Conservation (phyloP, 2,113 vertebrate species). For the Macrotis lagotis region DNA sequence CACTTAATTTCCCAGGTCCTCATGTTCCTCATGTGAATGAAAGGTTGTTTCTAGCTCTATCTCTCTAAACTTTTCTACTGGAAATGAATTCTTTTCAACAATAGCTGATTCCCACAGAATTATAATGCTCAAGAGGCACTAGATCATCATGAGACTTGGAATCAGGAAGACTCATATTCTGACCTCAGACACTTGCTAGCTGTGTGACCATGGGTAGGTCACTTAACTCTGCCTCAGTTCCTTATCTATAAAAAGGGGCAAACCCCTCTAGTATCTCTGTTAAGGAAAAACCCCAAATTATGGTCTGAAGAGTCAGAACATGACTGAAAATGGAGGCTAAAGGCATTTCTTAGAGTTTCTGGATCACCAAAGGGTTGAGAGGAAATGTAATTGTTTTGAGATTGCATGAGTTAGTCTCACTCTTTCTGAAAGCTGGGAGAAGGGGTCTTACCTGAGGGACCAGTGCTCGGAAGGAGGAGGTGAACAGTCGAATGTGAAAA, state of each 20-base stretch:
- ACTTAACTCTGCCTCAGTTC: neutral
- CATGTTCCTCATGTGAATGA: neutral
- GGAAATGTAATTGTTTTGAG: neutral
- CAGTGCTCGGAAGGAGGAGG: constrained; percentile 79
- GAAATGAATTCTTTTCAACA: neutral
- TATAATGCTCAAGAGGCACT: neutral
- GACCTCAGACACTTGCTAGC: neutral
- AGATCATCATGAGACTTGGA: neutral
- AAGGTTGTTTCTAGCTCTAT: neutral
- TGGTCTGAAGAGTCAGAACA: neutral
- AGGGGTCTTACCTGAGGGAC: constrained; percentile 77
- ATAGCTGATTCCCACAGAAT: neutral
- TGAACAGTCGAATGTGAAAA: constrained; percentile 75
- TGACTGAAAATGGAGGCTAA: neutral
- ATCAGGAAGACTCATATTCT: neutral
- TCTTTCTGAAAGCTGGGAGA: neutral
- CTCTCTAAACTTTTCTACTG: neutral
- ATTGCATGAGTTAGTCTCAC: neutral
- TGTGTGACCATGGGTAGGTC: neutral
- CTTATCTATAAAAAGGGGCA: neutral
- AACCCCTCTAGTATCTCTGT: neutral
- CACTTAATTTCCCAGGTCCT: neutral
- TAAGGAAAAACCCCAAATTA: too few relatives aligned
- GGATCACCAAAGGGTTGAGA: neutral
- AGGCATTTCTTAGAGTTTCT: neutral